Percentiles rank a stretch among this genome's conserved stretches.
phyloP scores from a whole-genome alignment of 2,113 vertebrate genomes.

The Synodontis membranacea region DNA sequence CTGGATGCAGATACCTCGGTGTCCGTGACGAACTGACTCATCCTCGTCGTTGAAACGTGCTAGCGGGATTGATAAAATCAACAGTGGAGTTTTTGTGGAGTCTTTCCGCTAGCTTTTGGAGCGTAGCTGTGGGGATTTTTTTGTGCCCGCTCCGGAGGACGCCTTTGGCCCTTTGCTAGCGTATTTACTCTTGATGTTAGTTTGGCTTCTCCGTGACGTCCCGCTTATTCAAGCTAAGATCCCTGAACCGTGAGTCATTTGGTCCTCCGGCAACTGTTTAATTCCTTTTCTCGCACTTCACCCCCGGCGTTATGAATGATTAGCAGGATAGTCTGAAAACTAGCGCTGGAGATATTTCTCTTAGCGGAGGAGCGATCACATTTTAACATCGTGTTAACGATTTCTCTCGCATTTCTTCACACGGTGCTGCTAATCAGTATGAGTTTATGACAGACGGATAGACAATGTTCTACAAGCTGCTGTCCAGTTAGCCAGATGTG shows the following conservation, averaged over 20 bases:
- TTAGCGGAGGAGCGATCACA: not conserved
- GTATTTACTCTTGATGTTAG: not conserved
- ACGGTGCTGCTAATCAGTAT: not conserved
- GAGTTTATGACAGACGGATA: not conserved
- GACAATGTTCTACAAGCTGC: conserved; percentile 9
- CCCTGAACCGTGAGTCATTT: not conserved
- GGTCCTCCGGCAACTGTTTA: not conserved
- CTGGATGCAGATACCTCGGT: not conserved
- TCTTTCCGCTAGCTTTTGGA: not conserved
- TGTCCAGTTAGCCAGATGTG: not conserved
- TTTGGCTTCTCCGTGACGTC: not conserved
- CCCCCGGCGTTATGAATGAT: not conserved
- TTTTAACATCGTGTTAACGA: not conserved
- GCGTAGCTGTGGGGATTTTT: not conserved
- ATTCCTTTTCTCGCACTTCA: not conserved
- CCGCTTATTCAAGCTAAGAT: not conserved
- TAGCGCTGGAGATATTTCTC: not conserved
- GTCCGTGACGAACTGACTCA: not conserved
- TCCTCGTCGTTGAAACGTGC: not conserved
- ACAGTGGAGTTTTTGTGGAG: not conserved
- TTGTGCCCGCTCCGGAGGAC: not conserved
- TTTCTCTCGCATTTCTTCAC: not conserved
- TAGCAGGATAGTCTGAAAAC: not conserved
- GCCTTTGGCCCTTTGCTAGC: not conserved
- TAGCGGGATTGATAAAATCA: not conserved